Percentiles rank a stretch among this genome's conserved stretches.
Conservation (phyloP, 1,140 invertebrate species). For the Drosophila suzukii region DNA sequence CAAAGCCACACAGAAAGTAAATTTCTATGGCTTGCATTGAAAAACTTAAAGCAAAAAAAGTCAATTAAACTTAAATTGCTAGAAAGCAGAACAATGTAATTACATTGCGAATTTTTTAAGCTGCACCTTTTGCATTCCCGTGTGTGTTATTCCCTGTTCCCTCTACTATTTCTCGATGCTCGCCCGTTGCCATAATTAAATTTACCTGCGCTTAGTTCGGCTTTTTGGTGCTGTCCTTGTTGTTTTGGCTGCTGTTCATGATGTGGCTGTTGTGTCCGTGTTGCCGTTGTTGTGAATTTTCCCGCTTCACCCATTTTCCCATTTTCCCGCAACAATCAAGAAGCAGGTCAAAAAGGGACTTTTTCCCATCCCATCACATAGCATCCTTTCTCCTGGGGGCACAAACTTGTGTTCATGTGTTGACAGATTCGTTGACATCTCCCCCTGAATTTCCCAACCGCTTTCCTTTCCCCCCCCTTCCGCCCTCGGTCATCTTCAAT, state of each 20-base stretch:
- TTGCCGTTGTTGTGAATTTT: constrained; percentile 1
- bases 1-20: background rate
- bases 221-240: constrained; percentile 41
- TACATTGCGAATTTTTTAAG: constrained; percentile 6
- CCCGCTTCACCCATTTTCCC: constrained; percentile 1
- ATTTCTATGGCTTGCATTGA: background rate
- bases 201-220: constrained; percentile 66
- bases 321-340: constrained; percentile 8
- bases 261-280: constrained; percentile 11
- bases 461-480: background rate
- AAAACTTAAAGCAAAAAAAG: background rate
- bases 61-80: constrained; percentile 26
- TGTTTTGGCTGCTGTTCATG: constrained; percentile 17
- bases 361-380: background rate
- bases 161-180: constrained; percentile 2
- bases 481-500: constrained; percentile 31
- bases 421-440: constrained; percentile 24
- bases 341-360: constrained; percentile 22
- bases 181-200: constrained; percentile 63
- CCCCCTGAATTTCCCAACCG: constrained; percentile 1
- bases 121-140: background rate
- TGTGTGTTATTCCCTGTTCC: constrained; percentile 2
- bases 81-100: constrained; percentile 12
- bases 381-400: background rate
- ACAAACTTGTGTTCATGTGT: constrained; percentile 26